phyloP scores from a whole-genome alignment of 53 echinoderm and acorn worm species.

The Crossaster papposus region DNA sequence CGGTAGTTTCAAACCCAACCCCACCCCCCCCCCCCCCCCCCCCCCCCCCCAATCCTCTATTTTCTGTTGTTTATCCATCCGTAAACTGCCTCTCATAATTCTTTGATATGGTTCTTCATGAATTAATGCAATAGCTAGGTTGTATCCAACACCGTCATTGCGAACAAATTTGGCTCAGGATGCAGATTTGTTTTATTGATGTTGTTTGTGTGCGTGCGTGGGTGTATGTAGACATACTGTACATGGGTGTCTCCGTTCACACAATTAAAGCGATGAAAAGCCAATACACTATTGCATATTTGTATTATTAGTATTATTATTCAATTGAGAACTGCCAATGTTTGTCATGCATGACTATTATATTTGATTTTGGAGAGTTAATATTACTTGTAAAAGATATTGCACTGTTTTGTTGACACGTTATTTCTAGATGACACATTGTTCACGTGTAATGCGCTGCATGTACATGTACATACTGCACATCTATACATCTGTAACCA shows the following conservation, averaged over 20 bases:
- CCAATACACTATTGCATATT: not conserved
- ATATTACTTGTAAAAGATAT: too few relatives aligned
- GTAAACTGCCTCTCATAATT: not conserved
- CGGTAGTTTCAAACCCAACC: not conserved
- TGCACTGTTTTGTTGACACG: too few relatives aligned
- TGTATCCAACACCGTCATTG: not conserved
- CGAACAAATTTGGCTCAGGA: not conserved
- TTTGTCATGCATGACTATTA: not conserved
- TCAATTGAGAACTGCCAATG: not conserved
- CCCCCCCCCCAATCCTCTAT: not conserved
- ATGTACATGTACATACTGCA: too few relatives aligned
- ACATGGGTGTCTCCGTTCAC: not conserved
- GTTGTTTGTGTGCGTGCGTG: not conserved
- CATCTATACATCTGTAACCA: too few relatives aligned
- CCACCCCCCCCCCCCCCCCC: not conserved
- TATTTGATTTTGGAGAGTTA: too few relatives aligned
- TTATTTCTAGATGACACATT: too few relatives aligned
- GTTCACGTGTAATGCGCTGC: too few relatives aligned
- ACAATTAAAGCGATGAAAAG: not conserved
- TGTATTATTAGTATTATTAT: too few relatives aligned
- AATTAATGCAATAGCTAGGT: not conserved
- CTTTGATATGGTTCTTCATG: not conserved
- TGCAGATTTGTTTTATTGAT: constrained; percentile 3
- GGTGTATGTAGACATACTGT: not conserved
- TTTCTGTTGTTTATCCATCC: not conserved